Conservation (phyloP, 30 jellyfish, hydroid and myxozoan species). For the Turritopsis dohrnii region DNA sequence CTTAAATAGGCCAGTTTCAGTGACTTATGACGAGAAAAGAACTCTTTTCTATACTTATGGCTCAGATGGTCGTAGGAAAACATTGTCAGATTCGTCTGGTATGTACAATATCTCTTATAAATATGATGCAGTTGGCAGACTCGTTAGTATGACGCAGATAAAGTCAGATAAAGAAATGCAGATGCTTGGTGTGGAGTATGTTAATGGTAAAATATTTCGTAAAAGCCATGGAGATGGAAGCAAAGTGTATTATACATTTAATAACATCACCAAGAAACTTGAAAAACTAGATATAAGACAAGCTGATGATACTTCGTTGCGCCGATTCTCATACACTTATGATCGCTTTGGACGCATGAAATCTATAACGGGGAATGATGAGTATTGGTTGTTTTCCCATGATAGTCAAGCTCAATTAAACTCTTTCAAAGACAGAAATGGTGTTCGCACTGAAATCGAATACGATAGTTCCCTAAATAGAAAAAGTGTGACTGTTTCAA, state of each 20-base stretch:
- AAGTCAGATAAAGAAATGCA: background rate
- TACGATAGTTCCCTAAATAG: slow-evolving; percentile 24
- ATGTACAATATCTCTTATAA: slow-evolving; percentile 24
- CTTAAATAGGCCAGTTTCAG: slow-evolving; percentile 14
- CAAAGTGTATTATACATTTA: background rate
- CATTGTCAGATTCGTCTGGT: slow-evolving; percentile 25
- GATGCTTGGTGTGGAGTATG: background rate
- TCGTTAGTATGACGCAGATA: slow-evolving; percentile 1
- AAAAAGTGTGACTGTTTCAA: background rate
- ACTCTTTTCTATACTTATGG: slow-evolving; percentile 8
- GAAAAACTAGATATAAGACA: background rate
- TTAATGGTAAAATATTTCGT: slow-evolving; percentile 1
- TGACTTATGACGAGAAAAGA: slow-evolving; percentile 17
- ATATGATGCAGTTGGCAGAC: slow-evolving; percentile 27
- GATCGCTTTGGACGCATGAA: slow-evolving; percentile 30
- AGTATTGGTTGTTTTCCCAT: slow-evolving; percentile 7
- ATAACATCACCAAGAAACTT: background rate
- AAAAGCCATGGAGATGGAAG: slow-evolving; percentile 13
- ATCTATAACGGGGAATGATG: background rate
- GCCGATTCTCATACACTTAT: background rate
- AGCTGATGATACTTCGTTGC: background rate
- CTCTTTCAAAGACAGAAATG: background rate
- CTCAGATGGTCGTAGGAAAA: slow-evolving; percentile 11
- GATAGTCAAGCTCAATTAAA: slow-evolving; percentile 22
- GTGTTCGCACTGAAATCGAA: background rate